Percentiles rank a stretch among this genome's conserved stretches.
phyloP scores from a whole-genome alignment of 2,888 invertebrate species.

The Boloria selene region DNA sequence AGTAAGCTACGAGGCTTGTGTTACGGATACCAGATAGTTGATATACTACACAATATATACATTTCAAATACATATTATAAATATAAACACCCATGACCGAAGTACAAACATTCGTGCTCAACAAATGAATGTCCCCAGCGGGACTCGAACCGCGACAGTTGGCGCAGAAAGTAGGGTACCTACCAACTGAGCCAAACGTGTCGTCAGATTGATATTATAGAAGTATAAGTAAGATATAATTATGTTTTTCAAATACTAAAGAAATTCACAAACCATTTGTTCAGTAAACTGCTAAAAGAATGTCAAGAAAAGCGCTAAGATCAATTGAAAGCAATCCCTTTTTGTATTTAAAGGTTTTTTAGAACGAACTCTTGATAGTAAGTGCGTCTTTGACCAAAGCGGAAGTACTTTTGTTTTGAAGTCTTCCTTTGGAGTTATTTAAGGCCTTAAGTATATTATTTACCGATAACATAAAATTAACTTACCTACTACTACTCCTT shows the following conservation, averaged over 20 bases:
- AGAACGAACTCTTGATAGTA: slow-evolving; percentile 31
- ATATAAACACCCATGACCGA: no score
- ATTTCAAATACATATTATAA: no score
- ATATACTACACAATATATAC: no score
- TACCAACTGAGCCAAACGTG: no score
- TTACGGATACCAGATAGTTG: no score
- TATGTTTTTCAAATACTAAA: slow-evolving; percentile 2
- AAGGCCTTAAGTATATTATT: slow-evolving; percentile 12
- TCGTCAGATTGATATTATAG: no score
- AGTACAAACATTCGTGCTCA: no score
- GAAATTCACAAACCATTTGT: slow-evolving; percentile 30
- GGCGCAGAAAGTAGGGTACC: no score
- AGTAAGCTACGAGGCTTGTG: no score
- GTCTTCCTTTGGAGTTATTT: slow-evolving; percentile 21
- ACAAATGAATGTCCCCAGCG: no score
- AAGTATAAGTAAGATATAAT: neutral
- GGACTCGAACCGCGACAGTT: no score
- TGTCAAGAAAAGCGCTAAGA: slow-evolving; percentile 31
- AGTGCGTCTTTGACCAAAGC: slow-evolving; percentile 35
- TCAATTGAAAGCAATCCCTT: slow-evolving; percentile 35
- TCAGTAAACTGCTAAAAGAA: slow-evolving; percentile 27
- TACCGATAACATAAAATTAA: neutral
- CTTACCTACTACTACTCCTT: no score
- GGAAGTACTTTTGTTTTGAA: slow-evolving; percentile 30
- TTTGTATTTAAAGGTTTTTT: slow-evolving; percentile 31